Evolutionary conservation across 2,888 invertebrate species (phyloP), one percentile per base, ranked within the genome.

Genomic region (Nemapogon koenigi): DNA sequence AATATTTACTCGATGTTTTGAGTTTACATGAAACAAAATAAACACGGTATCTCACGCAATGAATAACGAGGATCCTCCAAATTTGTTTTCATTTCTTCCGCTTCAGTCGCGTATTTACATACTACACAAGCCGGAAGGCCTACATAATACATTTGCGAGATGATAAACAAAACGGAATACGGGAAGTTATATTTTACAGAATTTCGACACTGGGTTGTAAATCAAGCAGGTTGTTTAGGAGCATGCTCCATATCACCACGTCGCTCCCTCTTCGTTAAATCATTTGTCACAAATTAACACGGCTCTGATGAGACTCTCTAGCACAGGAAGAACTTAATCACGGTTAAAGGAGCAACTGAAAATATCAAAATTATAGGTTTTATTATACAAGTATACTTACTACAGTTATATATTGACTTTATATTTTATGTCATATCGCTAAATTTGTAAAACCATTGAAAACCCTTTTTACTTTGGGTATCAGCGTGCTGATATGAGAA

Each of bases 81-180:
- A 52, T 53, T 53, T 52, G 49, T 51, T 53, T 62, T 59, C 60
- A 63, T 68, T 61, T 52, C 57, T 64, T 62, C 60, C 61, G 58
- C 56, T 57, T 53, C 51, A 55, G 49, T 47, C 53, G 50, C 47
- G 48, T 64, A 62, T 69, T 67, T 67, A 62, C 65, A 67, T 65
- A 64, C 58, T 58, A 60, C 51, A 57, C 55, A 57, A 57, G 53
- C 58, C 49, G 59, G 61, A 65, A 64, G 55, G 51, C 52, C 54
- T 59, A 48, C 54, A 54, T 56, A 59, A 67, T 66, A 67, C 55
- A 62, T 69, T 66, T 63, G 52, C 55, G 56, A 61, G 58, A 67
- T 65, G 62, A 70, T 65, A 65, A 66, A 65, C 62, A 61, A 58
- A 62, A 61, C 57, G 55, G 54, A 51, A 58, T 48, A 53, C 52